These are phyloP conservation scores for Enoplosus armatus DNA, from an alignment of 2,797 vertebrate genomes.

Conservation along the genomic window DNA sequence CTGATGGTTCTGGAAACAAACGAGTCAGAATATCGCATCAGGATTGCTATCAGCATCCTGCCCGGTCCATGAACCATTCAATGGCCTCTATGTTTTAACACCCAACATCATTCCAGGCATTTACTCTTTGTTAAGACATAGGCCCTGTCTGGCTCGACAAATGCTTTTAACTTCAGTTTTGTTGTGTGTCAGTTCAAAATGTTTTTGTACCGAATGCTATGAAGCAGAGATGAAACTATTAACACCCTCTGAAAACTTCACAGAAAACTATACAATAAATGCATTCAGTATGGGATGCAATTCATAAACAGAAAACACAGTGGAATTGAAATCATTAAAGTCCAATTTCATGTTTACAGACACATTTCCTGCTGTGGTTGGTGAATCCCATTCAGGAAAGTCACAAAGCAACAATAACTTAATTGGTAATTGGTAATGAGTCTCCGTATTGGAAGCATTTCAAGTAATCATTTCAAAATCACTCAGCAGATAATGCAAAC, in stretches of 20 bases:
- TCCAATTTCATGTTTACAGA: constrained; percentile 68
- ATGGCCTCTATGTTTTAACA: constrained; percentile 39
- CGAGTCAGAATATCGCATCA: constrained; percentile 51
- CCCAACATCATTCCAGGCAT: constrained; percentile 6
- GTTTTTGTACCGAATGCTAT: constrained; percentile 10
- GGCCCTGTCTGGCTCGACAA: background rate
- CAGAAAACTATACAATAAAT: constrained; percentile 37
- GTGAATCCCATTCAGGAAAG: constrained; percentile 62
- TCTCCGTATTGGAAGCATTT: constrained; percentile 58
- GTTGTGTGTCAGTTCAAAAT: background rate
- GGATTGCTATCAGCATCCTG: constrained; percentile 41
- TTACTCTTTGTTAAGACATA: constrained; percentile 14
- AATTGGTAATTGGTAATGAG: constrained; percentile 68
- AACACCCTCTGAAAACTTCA: constrained; percentile 19
- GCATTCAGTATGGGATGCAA: constrained; percentile 45
- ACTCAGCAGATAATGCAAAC: constrained; percentile 71
- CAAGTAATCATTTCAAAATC: constrained; percentile 70
- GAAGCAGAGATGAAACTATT: constrained; percentile 21
- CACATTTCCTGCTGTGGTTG: constrained; percentile 64
- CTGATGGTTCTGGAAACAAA: constrained; percentile 60
- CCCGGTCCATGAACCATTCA: constrained; percentile 50
- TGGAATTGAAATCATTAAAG: constrained; percentile 68
- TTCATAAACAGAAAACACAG: constrained; percentile 57
- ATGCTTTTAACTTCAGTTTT: constrained; percentile 24
- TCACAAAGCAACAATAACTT: constrained; percentile 64